phyloP scores from a whole-genome alignment of 2,113 vertebrate species.

The Scophthalmus maximus region DNA sequence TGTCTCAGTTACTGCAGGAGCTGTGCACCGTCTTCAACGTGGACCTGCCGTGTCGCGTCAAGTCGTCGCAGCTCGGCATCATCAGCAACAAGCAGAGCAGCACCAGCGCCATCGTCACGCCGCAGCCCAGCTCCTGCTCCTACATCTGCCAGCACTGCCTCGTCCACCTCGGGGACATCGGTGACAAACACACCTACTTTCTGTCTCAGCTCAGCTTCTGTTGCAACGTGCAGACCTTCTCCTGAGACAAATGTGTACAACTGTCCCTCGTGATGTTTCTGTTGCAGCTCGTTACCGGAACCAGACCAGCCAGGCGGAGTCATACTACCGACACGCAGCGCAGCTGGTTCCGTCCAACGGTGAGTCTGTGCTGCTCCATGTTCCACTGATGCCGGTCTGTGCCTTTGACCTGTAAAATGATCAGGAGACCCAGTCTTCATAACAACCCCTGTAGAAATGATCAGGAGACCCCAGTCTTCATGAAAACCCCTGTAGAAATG shows the following conservation, averaged over 20 bases:
- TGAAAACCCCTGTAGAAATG: no score
- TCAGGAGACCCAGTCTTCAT: no score
- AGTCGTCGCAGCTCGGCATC: conserved; percentile 97
- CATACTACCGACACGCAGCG: conserved; percentile 98
- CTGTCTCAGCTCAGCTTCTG: no score
- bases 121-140: conserved; percentile 98
- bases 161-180: conserved; percentile 98
- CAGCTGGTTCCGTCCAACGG: conserved; percentile 99
- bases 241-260: no score
- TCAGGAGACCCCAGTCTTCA: no score
- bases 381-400: no score
- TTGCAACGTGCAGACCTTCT: no score
- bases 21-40: conserved; percentile 99
- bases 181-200: no score
- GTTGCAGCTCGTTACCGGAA: conserved; percentile 95
- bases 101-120: conserved; percentile 93
- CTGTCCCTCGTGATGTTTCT: no score
- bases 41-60: conserved; percentile 97
- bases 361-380: conserved; percentile 84
- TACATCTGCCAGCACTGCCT: conserved; percentile 99
- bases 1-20: conserved; percentile 92
- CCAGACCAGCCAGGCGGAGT: conserved; percentile 99
- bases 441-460: no score
- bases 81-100: conserved; percentile 95
- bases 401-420: no score